Evolutionary conservation across 2,797 vertebrate genomes (phyloP).

Genomic region (Orestias chungarensis): DNA sequence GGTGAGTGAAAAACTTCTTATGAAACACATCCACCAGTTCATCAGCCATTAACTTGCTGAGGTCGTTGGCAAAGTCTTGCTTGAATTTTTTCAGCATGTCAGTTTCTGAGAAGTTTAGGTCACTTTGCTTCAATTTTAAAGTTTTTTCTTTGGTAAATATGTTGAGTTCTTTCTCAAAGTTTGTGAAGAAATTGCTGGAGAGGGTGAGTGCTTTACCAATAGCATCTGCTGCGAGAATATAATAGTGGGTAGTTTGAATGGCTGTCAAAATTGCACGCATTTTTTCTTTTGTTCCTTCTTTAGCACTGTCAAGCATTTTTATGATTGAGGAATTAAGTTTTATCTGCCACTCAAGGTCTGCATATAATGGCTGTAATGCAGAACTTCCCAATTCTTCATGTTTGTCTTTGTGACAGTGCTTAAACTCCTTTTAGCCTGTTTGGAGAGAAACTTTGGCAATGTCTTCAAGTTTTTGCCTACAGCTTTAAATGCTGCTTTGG

Average conservation of each 20-base stretch:
- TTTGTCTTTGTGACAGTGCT: conserved; percentile 5
- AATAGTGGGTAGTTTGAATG: conserved; percentile 6
- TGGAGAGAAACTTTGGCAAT: conserved; percentile 28
- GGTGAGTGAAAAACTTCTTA: conserved; percentile 24
- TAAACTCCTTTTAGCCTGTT: conserved; percentile 19
- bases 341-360: conserved; percentile 35
- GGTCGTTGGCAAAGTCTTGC: conserved; percentile 3
- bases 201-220: background rate
- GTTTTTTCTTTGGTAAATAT: background rate
- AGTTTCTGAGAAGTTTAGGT: conserved; percentile 4
- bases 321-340: conserved; percentile 21
- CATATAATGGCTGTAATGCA: conserved; percentile 18
- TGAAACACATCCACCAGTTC: conserved; percentile 18
- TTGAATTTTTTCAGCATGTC: conserved; percentile 19
- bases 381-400: conserved; percentile 21
- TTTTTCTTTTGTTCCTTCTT: background rate
- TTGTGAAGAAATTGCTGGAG: conserved; percentile 23
- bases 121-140: conserved; percentile 4
- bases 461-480: conserved; percentile 19
- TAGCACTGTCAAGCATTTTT: conserved; percentile 4
- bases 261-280: background rate
- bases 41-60: conserved; percentile 17
- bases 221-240: background rate
- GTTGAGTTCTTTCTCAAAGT: conserved; percentile 20
- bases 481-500: conserved; percentile 5